These are phyloP conservation scores for Colaptes auratus DNA, from an alignment of 2,113 vertebrate species.

Conservation along the genomic window DNA sequence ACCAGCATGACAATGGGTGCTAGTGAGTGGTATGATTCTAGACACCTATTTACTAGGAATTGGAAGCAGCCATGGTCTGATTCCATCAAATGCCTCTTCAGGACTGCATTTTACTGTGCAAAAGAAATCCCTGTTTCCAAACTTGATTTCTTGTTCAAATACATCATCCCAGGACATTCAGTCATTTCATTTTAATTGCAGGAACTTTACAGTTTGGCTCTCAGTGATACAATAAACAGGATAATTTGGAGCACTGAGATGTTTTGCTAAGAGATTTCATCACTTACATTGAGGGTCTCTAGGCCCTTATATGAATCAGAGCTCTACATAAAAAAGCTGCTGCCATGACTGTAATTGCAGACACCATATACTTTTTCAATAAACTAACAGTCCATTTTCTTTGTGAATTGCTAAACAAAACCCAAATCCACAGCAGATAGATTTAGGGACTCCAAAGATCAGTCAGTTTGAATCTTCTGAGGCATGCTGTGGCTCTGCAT, in stretches of 20 bases:
- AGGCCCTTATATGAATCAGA: background rate
- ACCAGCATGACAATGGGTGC: background rate
- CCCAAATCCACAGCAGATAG: background rate
- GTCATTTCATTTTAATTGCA: background rate
- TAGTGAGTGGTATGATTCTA: background rate
- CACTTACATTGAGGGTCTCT: background rate
- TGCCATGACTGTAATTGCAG: background rate
- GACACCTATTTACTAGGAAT: background rate
- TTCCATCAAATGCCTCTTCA: background rate
- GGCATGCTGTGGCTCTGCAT: background rate
- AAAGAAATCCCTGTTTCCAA: background rate
- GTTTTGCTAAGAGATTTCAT: background rate
- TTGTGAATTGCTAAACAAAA: background rate
- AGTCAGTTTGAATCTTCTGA: background rate
- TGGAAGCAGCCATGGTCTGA: background rate
- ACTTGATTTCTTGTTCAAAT: background rate
- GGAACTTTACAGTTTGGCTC: background rate
- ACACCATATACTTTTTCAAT: background rate
- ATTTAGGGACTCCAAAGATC: background rate
- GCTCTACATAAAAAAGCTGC: background rate
- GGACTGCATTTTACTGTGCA: background rate
- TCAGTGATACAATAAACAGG: background rate
- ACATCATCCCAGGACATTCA: background rate
- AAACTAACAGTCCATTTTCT: background rate
- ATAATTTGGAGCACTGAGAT: background rate